Conservation (phyloP, 2,888 invertebrate species). For the Sicus ferrugineus region DNA sequence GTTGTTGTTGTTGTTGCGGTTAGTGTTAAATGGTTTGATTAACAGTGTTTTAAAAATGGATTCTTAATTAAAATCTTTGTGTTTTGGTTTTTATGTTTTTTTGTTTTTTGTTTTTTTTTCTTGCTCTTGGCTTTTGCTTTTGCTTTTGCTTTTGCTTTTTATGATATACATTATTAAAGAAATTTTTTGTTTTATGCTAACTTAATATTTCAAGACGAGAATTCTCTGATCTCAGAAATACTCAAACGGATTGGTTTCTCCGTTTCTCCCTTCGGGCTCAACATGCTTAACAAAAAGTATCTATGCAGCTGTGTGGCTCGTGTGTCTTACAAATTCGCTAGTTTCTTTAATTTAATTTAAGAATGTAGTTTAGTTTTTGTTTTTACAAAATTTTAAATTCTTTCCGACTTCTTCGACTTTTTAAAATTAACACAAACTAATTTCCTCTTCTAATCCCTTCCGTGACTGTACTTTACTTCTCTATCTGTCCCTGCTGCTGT, state of each 20-base stretch:
- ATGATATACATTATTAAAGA: conserved; percentile 11
- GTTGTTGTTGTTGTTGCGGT: conserved; percentile 9
- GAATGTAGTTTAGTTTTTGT: conserved; percentile 10
- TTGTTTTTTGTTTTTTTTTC: conserved; percentile 3
- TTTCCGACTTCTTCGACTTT: neutral
- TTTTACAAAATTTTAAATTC: conserved; percentile 33
- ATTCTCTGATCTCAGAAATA: neutral
- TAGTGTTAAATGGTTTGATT: neutral
- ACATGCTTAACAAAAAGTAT: conserved; percentile 11
- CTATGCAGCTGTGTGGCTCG: conserved; percentile 10
- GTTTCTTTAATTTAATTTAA: neutral
- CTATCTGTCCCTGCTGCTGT: too few relatives aligned
- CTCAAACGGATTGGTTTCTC: neutral
- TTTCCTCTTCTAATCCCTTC: neutral
- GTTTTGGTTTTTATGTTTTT: conserved; percentile 4
- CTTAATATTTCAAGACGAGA: conserved; percentile 18
- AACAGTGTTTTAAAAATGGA: neutral
- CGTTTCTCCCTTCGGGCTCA: neutral
- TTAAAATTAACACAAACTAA: conserved; percentile 16
- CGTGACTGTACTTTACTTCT: too few relatives aligned
- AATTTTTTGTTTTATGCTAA: conserved; percentile 8
- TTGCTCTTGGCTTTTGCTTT: neutral
- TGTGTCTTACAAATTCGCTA: conserved; percentile 29
- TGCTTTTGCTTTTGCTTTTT: neutral
- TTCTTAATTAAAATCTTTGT: too few relatives aligned